phyloP scores from a whole-genome alignment of 2,797 vertebrate genomes.

The Chrysocyon brachyurus region DNA sequence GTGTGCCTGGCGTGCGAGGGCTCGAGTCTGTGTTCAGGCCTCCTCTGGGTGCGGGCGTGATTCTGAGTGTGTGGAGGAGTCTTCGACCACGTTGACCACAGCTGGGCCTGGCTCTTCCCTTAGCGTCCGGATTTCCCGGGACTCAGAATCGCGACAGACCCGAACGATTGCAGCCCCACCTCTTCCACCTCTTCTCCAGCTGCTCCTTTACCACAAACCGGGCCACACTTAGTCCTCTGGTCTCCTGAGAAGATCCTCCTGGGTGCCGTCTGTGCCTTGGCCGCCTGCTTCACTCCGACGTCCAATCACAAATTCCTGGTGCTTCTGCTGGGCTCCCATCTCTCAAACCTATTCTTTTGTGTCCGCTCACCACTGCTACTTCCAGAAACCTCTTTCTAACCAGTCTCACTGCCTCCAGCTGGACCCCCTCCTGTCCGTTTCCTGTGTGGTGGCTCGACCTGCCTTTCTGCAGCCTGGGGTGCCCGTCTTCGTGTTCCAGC shows the following conservation, averaged over 20 bases:
- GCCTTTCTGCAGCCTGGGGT: background rate
- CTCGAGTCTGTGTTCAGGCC: background rate
- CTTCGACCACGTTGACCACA: background rate
- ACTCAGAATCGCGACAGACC: background rate
- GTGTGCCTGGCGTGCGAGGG: rapidly evolving
- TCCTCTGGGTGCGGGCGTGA: background rate
- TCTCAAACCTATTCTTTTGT: background rate
- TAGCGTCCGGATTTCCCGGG: background rate
- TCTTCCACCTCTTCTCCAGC: background rate
- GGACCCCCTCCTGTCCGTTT: background rate
- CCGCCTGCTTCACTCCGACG: background rate
- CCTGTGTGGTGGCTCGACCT: background rate
- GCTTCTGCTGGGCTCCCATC: background rate
- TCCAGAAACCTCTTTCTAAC: background rate
- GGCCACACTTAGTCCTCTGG: background rate
- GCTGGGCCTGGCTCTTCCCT: background rate
- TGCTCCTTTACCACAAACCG: rapidly evolving
- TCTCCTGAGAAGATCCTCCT: background rate
- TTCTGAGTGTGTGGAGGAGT: background rate
- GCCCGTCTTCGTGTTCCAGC: background rate
- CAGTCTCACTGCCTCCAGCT: background rate
- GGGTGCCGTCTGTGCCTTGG: background rate
- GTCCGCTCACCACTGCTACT: background rate
- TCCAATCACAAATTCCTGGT: background rate
- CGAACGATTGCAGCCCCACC: background rate